phyloP scores from a whole-genome alignment of 2,888 invertebrate species.

The Mythimna impura region DNA sequence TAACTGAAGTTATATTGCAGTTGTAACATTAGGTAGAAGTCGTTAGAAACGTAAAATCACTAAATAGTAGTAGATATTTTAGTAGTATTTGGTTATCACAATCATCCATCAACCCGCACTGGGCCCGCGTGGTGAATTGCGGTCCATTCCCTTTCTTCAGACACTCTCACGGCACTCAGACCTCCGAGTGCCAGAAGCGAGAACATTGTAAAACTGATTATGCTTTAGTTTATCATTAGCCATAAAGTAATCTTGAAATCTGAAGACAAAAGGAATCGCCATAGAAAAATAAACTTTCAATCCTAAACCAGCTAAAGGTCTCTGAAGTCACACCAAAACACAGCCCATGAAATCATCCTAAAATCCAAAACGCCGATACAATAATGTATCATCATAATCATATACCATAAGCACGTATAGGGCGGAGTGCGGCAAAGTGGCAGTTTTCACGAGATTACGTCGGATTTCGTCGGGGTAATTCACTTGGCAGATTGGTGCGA shows the following conservation, averaged over 20 bases:
- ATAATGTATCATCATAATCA: slow-evolving; percentile 50
- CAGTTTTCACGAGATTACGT: slow-evolving; percentile 69
- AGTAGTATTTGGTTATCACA: too few relatives aligned
- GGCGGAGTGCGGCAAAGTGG: slow-evolving; percentile 50
- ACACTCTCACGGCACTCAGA: too few relatives aligned
- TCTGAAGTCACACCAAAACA: neutral
- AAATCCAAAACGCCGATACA: slow-evolving; percentile 32
- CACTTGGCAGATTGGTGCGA: slow-evolving; percentile 71
- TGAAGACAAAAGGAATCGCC: neutral
- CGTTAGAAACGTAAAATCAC: neutral
- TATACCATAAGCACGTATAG: slow-evolving; percentile 50
- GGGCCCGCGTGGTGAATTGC: too few relatives aligned
- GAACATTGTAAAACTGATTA: too few relatives aligned
- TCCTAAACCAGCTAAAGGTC: neutral
- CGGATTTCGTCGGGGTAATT: slow-evolving; percentile 69
- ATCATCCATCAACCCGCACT: too few relatives aligned
- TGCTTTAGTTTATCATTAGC: too few relatives aligned
- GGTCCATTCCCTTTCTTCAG: too few relatives aligned
- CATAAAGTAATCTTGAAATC: neutral
- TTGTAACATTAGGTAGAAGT: too few relatives aligned
- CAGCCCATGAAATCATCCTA: slow-evolving; percentile 14
- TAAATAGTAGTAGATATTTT: neutral
- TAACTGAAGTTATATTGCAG: slow-evolving; percentile 8
- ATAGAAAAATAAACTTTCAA: neutral
- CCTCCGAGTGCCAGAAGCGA: too few relatives aligned